Evolutionary conservation across 2,797 vertebrate species (phyloP).

Genomic region (Uromys caudimaculatus): DNA sequence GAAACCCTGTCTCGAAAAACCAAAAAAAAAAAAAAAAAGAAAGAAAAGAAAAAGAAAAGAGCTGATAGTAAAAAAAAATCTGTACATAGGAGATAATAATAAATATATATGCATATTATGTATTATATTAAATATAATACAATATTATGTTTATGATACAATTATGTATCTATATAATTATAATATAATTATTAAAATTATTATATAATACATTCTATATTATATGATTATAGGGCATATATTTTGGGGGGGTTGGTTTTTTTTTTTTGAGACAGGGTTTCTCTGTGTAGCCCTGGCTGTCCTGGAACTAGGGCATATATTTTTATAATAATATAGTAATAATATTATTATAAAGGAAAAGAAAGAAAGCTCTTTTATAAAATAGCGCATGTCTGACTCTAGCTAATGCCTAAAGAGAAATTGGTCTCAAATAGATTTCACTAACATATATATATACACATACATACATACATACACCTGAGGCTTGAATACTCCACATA

Average conservation of each 20-base stretch:
- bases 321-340: neutral
- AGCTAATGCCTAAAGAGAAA: neutral
- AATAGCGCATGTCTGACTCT: neutral
- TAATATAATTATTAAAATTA: neutral
- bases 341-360: neutral
- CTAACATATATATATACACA: neutral
- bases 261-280: too few relatives aligned
- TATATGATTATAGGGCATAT: neutral
- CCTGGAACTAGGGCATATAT: too few relatives aligned
- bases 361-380: neutral
- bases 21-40: too few relatives aligned
- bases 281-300: too few relatives aligned
- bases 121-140: neutral
- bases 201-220: too few relatives aligned
- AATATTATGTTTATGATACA: neutral
- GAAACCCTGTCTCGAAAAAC: too few relatives aligned
- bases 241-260: too few relatives aligned
- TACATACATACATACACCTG: neutral
- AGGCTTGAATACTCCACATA: neutral
- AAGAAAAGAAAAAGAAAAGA: too few relatives aligned
- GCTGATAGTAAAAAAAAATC: neutral
- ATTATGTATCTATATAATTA: neutral
- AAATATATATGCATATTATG: neutral
- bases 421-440: too few relatives aligned
- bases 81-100: neutral